phyloP scores from a whole-genome alignment of 2,113 vertebrate species.

The Odocoileus virginianus region DNA sequence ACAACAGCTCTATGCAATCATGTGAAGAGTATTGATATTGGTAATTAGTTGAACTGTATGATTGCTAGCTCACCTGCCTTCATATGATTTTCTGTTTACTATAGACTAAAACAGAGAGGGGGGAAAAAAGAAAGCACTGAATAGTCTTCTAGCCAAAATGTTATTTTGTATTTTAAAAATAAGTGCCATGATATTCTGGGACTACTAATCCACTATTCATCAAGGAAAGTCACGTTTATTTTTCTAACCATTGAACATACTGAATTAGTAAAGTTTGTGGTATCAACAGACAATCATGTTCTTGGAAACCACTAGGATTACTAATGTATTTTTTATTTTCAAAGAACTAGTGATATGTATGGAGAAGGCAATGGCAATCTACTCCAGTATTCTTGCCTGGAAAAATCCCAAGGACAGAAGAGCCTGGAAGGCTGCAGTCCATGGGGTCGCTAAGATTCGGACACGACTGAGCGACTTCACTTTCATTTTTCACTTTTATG shows the following conservation, averaged over 20 bases:
- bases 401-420: no score
- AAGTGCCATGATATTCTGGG: not conserved
- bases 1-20: not conserved
- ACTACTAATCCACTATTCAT: not conserved
- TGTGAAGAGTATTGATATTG: not conserved
- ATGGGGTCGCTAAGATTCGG: no score
- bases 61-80: not conserved
- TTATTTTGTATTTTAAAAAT: not conserved
- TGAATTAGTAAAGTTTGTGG: conserved; percentile 8
- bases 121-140: not conserved
- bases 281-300: not conserved
- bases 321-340: not conserved
- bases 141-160: not conserved
- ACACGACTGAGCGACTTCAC: no score
- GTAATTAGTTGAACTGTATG: not conserved
- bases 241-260: conserved; percentile 7
- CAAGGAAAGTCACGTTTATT: not conserved
- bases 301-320: not conserved
- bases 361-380: no score
- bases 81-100: not conserved
- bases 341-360: not conserved
- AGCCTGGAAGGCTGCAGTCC: no score
- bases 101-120: not conserved
- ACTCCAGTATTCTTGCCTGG: no score
- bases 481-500: no score